A percentile compares a stretch with the other conserved stretches of the same genome.
These are phyloP conservation scores for Spodoptera littoralis DNA, from an alignment of 2,888 invertebrate genomes.

Conservation along the genomic window DNA sequence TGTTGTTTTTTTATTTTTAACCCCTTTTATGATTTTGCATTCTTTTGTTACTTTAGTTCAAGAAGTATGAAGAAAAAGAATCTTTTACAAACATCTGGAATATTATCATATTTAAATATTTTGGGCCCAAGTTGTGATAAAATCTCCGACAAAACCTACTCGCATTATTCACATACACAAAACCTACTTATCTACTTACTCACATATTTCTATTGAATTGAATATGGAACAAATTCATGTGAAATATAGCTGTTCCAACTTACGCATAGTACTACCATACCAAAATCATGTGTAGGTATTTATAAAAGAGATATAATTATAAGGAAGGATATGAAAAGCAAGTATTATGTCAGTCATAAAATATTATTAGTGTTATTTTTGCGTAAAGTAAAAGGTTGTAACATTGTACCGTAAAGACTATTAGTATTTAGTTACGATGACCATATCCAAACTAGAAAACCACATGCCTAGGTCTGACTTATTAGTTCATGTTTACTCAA, in stretches of 20 bases:
- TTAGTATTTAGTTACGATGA: too few species aligned
- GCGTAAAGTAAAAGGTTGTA: too few species aligned
- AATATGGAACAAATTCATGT: slow-evolving; percentile 2
- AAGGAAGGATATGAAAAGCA: too few species aligned
- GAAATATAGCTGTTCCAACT: background rate
- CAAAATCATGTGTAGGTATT: too few species aligned
- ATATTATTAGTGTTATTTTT: too few species aligned
- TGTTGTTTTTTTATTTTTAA: background rate
- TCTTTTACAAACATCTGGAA: slow-evolving; percentile 8
- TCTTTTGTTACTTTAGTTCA: background rate
- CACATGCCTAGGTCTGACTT: too few species aligned
- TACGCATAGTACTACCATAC: background rate
- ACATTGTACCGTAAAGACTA: too few species aligned
- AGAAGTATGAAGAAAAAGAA: slow-evolving; percentile 6
- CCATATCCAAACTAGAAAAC: too few species aligned
- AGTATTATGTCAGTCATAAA: too few species aligned
- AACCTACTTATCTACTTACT: background rate
- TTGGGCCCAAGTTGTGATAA: background rate
- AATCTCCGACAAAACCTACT: slow-evolving; percentile 1
- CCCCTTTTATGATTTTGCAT: background rate
- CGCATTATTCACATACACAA: slow-evolving; percentile 9
- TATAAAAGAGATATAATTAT: too few species aligned
- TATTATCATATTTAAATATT: slow-evolving; percentile 11
- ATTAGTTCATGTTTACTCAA: too few species aligned
- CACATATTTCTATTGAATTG: background rate